Evolutionary conservation across 2,888 invertebrate species (phyloP).

Genomic region (Scaptomyza parva): DNA sequence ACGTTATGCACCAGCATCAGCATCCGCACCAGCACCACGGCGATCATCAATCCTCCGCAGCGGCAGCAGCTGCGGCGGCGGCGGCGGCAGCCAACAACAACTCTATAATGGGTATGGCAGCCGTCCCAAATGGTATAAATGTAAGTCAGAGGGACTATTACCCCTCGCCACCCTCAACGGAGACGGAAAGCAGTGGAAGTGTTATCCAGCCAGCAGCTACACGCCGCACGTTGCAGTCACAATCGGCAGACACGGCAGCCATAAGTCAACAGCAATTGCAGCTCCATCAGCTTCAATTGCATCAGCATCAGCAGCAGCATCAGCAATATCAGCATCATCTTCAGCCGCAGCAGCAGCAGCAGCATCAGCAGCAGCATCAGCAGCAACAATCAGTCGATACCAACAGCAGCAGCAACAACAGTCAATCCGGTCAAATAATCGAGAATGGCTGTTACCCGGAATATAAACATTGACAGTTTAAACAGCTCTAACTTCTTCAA

Average conservation of each 20-base stretch:
- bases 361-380: conserved; percentile 82
- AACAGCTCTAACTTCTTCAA: conserved; percentile 41
- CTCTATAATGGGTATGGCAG: conserved; percentile 80
- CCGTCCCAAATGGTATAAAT: conserved; percentile 85
- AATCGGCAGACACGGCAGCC: conserved; percentile 73
- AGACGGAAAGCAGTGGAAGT: conserved; percentile 86
- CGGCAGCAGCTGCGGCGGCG: conserved; percentile 70
- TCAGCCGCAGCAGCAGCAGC: conserved; percentile 78
- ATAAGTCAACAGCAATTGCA: conserved; percentile 77
- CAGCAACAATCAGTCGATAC: conserved; percentile 84
- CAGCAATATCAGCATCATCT: conserved; percentile 79
- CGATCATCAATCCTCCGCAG: conserved; percentile 83
- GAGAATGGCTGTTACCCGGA: conserved; percentile 89
- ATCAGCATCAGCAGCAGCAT: conserved; percentile 72
- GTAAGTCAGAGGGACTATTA: conserved; percentile 86
- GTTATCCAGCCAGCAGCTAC: conserved; percentile 84
- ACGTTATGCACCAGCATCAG: conserved; percentile 86
- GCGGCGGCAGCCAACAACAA: conserved; percentile 72
- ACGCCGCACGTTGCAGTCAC: conserved; percentile 77
- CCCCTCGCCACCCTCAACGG: conserved; percentile 86
- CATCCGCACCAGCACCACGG: conserved; percentile 84
- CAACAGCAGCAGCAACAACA: conserved; percentile 84
- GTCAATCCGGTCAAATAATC: conserved; percentile 86
- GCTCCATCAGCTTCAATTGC: conserved; percentile 78
- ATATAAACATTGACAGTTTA: conserved; percentile 90